Percentiles rank a stretch among this genome's conserved stretches.
Evolutionary conservation across 1,140 invertebrate species (phyloP).

Genomic region (Hermetia illucens): DNA sequence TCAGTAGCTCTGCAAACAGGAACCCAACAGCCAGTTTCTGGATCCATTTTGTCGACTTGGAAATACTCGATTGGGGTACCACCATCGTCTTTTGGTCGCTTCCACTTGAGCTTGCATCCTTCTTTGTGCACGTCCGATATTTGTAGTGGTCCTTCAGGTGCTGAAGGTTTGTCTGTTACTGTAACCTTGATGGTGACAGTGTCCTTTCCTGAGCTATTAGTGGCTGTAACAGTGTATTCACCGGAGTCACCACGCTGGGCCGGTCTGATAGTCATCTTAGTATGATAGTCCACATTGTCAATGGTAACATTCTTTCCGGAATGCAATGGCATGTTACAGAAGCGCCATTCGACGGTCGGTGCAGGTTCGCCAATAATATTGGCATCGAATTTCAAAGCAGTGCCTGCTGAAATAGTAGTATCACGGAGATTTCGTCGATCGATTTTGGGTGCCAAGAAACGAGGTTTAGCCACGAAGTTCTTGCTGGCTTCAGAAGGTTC

Average conservation of each 20-base stretch:
- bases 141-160: slow-evolving; percentile 78
- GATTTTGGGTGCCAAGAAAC: slow-evolving; percentile 88
- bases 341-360: slow-evolving; percentile 80
- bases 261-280: slow-evolving; percentile 71
- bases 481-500: slow-evolving; percentile 78
- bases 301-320: slow-evolving; percentile 45
- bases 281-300: slow-evolving; percentile 76
- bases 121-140: slow-evolving; percentile 84
- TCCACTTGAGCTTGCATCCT: slow-evolving; percentile 90
- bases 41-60: slow-evolving; percentile 87
- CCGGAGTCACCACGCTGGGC: slow-evolving; percentile 69
- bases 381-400: slow-evolving; percentile 83
- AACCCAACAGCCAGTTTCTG: slow-evolving; percentile 87
- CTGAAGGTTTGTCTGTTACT: slow-evolving; percentile 78
- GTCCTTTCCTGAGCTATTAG: slow-evolving; percentile 77
- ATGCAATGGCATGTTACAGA: slow-evolving; percentile 41
- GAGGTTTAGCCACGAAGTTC: slow-evolving; percentile 80
- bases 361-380: slow-evolving; percentile 83
- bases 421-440: slow-evolving; percentile 80
- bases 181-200: slow-evolving; percentile 77
- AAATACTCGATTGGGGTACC: slow-evolving; percentile 83
- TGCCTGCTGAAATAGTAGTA: slow-evolving; percentile 78
- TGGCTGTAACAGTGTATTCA: slow-evolving; percentile 74
- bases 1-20: slow-evolving; percentile 73
- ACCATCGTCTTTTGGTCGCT: slow-evolving; percentile 78